Percentiles rank a stretch among this genome's conserved stretches.
Evolutionary conservation across 2,797 vertebrate genomes (phyloP).

Genomic region (Melanotaenia trifasciata): DNA sequence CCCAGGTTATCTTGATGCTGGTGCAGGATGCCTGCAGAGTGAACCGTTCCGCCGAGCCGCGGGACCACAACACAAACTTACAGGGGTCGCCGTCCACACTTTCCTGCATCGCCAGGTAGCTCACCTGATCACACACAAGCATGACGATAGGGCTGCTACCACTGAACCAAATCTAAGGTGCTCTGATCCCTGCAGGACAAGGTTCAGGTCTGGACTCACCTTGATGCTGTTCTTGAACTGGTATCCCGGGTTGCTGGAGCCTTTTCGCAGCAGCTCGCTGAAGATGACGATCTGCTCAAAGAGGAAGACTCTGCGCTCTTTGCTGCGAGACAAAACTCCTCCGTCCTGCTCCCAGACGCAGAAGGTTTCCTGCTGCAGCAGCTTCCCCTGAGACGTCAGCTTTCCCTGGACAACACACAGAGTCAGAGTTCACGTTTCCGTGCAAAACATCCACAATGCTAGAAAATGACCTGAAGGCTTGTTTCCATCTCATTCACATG

Average conservation of each 20-base stretch:
- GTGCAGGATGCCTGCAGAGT: slow-evolving; percentile 93
- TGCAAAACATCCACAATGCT: no score
- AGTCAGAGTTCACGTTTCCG: no score
- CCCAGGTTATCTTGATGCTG: slow-evolving; percentile 93
- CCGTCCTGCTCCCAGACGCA: slow-evolving; percentile 95
- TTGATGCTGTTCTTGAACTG: slow-evolving; percentile 91
- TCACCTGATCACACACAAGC: slow-evolving; percentile 86
- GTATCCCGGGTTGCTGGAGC: slow-evolving; percentile 91
- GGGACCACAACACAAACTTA: slow-evolving; percentile 92
- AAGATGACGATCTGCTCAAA: slow-evolving; percentile 98
- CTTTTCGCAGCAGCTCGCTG: slow-evolving; percentile 94
- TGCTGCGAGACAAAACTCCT: slow-evolving; percentile 92
- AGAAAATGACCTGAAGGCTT: no score
- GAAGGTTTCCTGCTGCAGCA: slow-evolving; percentile 97
- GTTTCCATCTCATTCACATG: no score
- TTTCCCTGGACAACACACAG: slow-evolving; percentile 86
- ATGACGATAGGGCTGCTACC: neutral
- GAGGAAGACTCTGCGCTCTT: slow-evolving; percentile 94
- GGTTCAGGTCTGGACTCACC: slow-evolving; percentile 36
- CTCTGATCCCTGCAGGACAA: neutral
- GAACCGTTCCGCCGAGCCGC: slow-evolving; percentile 91
- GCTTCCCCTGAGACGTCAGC: slow-evolving; percentile 94
- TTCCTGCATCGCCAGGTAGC: slow-evolving; percentile 93
- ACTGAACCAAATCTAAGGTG: no score
- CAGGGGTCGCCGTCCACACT: slow-evolving; percentile 92